Percentiles rank a stretch among this genome's conserved stretches.
phyloP scores from a whole-genome alignment of 1,140 invertebrate genomes.

The Cecropterus lyciades region DNA sequence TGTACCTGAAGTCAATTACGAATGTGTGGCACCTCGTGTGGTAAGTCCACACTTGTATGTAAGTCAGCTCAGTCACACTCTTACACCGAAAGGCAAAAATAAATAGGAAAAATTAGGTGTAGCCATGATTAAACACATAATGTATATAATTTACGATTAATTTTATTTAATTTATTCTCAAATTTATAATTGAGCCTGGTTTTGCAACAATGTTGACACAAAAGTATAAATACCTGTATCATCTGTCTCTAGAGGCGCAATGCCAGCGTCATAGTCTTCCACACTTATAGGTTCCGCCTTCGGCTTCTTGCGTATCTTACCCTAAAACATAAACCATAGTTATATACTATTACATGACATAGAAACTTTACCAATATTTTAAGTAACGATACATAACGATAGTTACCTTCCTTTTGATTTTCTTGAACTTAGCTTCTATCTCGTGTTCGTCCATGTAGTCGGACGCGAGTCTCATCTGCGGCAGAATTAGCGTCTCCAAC shows the following conservation, averaged over 20 bases:
- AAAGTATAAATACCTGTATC: background rate
- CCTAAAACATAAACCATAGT: conserved; percentile 49
- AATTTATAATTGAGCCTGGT: too few species aligned
- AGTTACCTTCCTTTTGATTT: conserved; percentile 94
- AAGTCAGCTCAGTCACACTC: too few species aligned
- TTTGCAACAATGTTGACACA: too few species aligned
- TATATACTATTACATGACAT: background rate
- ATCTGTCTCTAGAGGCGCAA: conserved; percentile 17
- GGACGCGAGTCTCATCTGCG: conserved; percentile 90
- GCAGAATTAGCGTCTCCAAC: conserved; percentile 89
- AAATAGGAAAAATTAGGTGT: too few species aligned
- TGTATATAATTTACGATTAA: too few species aligned
- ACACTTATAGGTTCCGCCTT: conserved; percentile 81
- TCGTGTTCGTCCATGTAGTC: conserved; percentile 96
- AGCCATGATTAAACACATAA: too few species aligned
- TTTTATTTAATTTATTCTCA: too few species aligned
- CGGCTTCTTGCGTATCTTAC: conserved; percentile 83
- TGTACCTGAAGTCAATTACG: too few species aligned
- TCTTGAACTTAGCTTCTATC: conserved; percentile 94
- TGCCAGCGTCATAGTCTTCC: conserved; percentile 68
- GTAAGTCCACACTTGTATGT: too few species aligned
- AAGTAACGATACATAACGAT: background rate
- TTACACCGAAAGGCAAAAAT: too few species aligned
- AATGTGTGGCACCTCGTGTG: too few species aligned
- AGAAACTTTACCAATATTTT: too few species aligned